phyloP scores from a whole-genome alignment of 2,113 vertebrate species.

The Dendropsophus ebraccatus region DNA sequence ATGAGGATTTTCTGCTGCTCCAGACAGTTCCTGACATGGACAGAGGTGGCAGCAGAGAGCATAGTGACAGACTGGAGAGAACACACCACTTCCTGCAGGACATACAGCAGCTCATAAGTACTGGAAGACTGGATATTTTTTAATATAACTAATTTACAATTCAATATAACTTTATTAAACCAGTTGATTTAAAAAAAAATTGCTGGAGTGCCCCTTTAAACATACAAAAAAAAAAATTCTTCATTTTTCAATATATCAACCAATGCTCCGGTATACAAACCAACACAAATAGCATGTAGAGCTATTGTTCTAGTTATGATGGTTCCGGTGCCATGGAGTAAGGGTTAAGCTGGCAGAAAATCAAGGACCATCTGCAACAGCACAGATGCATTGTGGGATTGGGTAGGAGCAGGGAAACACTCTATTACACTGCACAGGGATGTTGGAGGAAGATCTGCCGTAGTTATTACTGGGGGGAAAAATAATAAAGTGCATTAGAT shows the following conservation, averaged over 20 bases:
- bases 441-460: not conserved
- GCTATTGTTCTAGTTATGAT: not conserved
- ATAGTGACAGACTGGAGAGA: too few species aligned
- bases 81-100: too few species aligned
- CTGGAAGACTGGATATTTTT: too few species aligned
- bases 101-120: too few species aligned
- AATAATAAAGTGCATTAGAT: slow-evolving; percentile 23
- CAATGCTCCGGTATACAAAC: not conserved
- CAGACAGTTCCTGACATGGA: too few species aligned
- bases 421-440: slow-evolving; percentile 19
- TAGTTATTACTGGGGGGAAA: slow-evolving; percentile 34
- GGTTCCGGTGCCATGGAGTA: not conserved
- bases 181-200: too few species aligned
- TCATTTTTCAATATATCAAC: not conserved
- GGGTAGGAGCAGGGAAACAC: slow-evolving; percentile 4
- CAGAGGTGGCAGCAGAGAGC: too few species aligned
- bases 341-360: slow-evolving; percentile 50
- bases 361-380: slow-evolving; percentile 18
- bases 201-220: too few species aligned
- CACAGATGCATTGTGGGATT: slow-evolving; percentile 43
- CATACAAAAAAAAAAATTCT: too few species aligned
- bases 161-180: too few species aligned
- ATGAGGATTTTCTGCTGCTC: too few species aligned
- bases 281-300: not conserved
- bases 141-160: too few species aligned